phyloP scores from a whole-genome alignment of 2,797 vertebrate species.

The Heterohyrax brucei region DNA sequence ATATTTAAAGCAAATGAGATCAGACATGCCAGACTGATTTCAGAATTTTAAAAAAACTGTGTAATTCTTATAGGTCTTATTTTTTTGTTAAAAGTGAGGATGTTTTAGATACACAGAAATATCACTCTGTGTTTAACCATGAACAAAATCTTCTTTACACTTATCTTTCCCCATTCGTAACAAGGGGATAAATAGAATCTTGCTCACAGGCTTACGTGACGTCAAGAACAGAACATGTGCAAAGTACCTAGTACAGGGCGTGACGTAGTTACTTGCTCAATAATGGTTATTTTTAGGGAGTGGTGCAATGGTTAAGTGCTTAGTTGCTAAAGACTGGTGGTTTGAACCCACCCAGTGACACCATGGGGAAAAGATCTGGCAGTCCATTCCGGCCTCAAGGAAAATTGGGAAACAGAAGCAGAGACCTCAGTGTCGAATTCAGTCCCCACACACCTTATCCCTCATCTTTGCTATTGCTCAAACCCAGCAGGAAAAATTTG shows the following conservation, averaged over 20 bases:
- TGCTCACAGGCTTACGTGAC: no score
- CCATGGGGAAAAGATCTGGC: no score
- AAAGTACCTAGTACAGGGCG: accelerated
- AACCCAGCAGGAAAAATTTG: accelerated
- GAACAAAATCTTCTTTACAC: neutral
- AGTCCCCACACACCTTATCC: accelerated
- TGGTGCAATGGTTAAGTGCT: neutral
- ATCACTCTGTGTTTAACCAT: neutral
- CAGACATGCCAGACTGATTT: neutral
- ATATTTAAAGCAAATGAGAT: neutral
- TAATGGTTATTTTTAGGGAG: neutral
- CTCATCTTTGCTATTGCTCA: no score
- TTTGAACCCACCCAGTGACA: no score
- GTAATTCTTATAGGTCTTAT: neutral
- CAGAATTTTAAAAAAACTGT: neutral
- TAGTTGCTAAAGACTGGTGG: no score
- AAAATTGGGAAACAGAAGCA: neutral
- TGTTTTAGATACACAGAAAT: neutral
- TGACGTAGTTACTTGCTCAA: no score
- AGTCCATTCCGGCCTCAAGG: neutral
- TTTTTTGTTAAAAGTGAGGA: neutral
- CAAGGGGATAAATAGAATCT: no score
- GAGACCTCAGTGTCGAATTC: accelerated
- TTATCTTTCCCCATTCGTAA: neutral
- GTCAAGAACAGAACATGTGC: neutral